Evolutionary conservation across 2,113 vertebrate species (phyloP).

Genomic region (Opisthocomus hoazin): DNA sequence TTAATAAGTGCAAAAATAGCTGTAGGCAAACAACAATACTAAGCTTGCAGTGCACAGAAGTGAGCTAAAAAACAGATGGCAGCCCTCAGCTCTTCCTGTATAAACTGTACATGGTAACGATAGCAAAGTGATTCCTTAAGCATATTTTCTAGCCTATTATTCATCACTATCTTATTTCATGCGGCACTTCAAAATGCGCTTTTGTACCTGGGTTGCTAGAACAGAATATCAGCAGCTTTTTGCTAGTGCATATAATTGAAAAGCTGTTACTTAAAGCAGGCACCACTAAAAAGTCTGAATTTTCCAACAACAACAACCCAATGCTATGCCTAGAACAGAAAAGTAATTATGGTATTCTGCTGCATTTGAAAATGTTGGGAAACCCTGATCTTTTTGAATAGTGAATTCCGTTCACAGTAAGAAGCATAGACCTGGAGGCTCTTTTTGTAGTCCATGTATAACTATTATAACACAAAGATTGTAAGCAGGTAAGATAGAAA

Average conservation of each 20-base stretch:
- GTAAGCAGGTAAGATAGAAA: neutral
- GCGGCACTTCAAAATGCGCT: slow-evolving; percentile 39
- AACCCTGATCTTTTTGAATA: neutral
- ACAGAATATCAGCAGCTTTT: slow-evolving; percentile 30
- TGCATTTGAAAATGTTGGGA: neutral
- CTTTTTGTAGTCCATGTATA: neutral
- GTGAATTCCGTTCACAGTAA: neutral
- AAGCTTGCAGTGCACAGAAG: slow-evolving; percentile 12
- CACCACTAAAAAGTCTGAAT: neutral
- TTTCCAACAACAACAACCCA: neutral
- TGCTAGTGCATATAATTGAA: neutral
- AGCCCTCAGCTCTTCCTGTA: slow-evolving; percentile 38
- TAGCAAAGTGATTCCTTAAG: slow-evolving; percentile 49
- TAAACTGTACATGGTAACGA: neutral
- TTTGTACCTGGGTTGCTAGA: slow-evolving; percentile 35
- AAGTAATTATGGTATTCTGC: neutral
- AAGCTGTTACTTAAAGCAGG: neutral
- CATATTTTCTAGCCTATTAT: slow-evolving; percentile 58
- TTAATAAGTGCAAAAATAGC: slow-evolving; percentile 45
- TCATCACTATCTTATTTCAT: slow-evolving; percentile 26
- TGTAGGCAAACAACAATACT: slow-evolving; percentile 25
- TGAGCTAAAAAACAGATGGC: slow-evolving; percentile 38
- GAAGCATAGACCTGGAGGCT: neutral
- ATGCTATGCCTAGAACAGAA: neutral
- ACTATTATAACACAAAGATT: neutral